Conservation (phyloP, 2,113 vertebrate genomes). For the Nycticorax nycticorax region DNA sequence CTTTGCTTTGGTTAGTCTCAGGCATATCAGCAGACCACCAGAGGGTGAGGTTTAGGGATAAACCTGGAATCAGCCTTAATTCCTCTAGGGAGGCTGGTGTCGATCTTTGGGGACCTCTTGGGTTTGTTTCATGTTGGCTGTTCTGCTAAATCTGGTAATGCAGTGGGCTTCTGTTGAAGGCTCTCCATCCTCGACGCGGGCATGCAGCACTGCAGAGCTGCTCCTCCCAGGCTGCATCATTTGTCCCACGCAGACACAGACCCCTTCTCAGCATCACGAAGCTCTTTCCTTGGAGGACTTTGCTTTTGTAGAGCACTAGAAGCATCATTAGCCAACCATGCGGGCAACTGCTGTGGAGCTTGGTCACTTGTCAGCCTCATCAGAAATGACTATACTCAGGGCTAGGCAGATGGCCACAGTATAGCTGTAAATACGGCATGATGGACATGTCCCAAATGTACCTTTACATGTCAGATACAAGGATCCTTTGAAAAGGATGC, state of each 20-base stretch:
- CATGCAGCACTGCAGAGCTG: not conserved
- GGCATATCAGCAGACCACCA: accelerated
- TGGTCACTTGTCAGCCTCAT: not conserved
- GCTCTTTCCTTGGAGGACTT: not conserved
- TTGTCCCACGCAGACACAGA: not conserved
- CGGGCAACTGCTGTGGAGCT: accelerated
- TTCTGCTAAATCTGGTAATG: not conserved
- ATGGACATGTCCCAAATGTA: not conserved
- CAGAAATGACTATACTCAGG: not conserved
- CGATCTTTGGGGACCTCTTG: not conserved
- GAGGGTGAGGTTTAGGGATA: not conserved
- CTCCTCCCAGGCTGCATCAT: not conserved
- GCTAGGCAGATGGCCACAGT: not conserved
- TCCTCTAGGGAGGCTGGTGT: not conserved
- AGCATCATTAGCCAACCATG: not conserved
- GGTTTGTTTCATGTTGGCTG: not conserved
- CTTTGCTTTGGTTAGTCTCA: not conserved
- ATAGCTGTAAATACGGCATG: not conserved
- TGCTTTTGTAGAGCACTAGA: not conserved
- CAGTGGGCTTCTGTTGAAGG: not conserved
- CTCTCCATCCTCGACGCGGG: not conserved
- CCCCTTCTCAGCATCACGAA: not conserved
- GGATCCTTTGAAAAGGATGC: not conserved
- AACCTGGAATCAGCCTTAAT: not conserved
- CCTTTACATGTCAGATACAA: not conserved